Base-by-base conservation (phyloP, 2,888 invertebrate genomes). In the Xestia c-nigrum region DNA sequence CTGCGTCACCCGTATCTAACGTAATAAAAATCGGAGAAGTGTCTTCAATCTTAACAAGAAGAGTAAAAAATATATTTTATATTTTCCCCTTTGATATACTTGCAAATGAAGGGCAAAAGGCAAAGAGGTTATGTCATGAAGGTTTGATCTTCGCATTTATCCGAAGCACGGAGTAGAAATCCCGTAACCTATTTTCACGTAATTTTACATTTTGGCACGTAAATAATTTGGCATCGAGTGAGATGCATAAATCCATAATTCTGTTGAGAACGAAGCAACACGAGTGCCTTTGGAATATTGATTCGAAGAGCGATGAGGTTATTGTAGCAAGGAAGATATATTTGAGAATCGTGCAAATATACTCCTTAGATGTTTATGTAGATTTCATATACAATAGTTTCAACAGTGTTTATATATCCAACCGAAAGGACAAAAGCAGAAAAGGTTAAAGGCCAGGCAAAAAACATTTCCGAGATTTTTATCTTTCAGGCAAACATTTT, bases 231-330 rank as follows among this genome's bases (percentile, higher is more conserved):
- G 86, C 84, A 80, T 75, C 73, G 81, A 85, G 76, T 75, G 85
- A 83, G 83, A 80, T 86, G 85, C 87, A 88, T 85, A 85, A 81
- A 88, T 85, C 84, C 83, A 88, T 85, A 86, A 86, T 83, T 76
- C 81, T 74, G 84, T 74, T 76, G 78, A 86, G 75, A 71, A 74
- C 69, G 77, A 78, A 83, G 77, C 78, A 83, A 76, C 67, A 81
- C 83, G 76, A 88, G 78, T 84, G 83, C 81, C 79, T 86, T 80
- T 81, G 71, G 87, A 88, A 88, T 88, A 88, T 88, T 86, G 87
- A 88, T 88, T 86, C 66, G 76, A 14, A 67, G 78, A 74, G 72
- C 55, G 77, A 79, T 82, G 81, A 84, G 78, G 73, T 84, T 82
- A 70, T 84, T 76, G 74, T 87, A 69, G 78, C 38, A 70, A 63